Conservation (phyloP, 2,797 vertebrate species). For the Lacerta viridis region DNA sequence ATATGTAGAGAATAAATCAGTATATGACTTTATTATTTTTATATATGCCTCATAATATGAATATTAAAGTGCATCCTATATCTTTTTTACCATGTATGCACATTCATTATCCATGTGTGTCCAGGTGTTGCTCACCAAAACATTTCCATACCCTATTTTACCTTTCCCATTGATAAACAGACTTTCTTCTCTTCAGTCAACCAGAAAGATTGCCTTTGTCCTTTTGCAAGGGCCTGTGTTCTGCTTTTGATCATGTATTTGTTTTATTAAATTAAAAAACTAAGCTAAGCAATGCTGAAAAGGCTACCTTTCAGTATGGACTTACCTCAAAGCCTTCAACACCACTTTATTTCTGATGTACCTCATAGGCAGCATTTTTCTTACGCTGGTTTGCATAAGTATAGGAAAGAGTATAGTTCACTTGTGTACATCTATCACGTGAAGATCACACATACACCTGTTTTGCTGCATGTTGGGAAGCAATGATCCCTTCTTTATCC, state of each 20-base stretch:
- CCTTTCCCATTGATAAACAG: neutral
- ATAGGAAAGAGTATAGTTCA: neutral
- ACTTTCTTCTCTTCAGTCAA: neutral
- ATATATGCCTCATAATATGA: neutral
- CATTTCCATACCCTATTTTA: neutral
- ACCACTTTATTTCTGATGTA: neutral
- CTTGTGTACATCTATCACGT: neutral
- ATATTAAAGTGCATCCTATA: neutral
- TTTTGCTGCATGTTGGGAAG: neutral
- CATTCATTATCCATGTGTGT: neutral
- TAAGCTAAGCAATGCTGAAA: neutral
- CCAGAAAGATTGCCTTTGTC: neutral
- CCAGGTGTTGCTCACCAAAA: neutral
- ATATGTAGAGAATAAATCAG: neutral
- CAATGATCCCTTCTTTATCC: neutral
- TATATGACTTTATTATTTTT: neutral
- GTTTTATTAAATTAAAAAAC: neutral
- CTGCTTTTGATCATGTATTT: neutral
- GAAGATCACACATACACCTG: neutral
- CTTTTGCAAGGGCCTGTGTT: neutral
- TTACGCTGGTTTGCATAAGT: neutral
- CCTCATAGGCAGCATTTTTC: neutral
- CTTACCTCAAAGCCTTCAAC: neutral
- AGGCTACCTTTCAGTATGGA: neutral
- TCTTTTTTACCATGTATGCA: neutral